phyloP scores from a whole-genome alignment of 2,113 vertebrate species.

The Brienomyrus longianalis region DNA sequence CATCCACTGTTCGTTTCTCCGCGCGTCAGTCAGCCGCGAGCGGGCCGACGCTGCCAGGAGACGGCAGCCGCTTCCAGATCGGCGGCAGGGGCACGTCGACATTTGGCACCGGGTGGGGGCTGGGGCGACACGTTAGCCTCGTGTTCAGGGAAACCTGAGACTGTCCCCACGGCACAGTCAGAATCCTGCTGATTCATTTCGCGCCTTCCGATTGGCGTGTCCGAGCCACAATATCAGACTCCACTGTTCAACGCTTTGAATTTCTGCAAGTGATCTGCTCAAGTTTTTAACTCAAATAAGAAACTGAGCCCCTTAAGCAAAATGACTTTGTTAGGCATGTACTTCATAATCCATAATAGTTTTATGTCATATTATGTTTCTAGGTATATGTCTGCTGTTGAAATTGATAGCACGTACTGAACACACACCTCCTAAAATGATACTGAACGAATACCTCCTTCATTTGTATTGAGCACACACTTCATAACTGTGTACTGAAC shows the following conservation, averaged over 20 bases:
- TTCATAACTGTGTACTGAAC: neutral
- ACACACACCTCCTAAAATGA: neutral
- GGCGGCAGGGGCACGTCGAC: neutral
- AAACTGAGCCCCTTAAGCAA: neutral
- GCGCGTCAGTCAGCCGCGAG: conserved; percentile 6
- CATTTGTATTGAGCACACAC: neutral
- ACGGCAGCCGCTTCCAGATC: conserved; percentile 2
- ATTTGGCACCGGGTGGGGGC: neutral
- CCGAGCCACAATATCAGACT: neutral
- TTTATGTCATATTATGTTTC: neutral
- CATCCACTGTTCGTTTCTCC: conserved; percentile 17
- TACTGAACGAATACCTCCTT: neutral
- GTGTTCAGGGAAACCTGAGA: conserved; percentile 7
- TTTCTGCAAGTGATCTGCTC: neutral
- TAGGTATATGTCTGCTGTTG: neutral
- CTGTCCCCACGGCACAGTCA: too few species aligned
- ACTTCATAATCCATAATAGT: neutral
- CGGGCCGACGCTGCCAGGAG: neutral
- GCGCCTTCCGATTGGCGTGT: neutral
- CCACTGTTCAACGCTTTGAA: neutral
- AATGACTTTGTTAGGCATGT: neutral
- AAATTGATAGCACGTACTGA: neutral
- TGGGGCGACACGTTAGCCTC: neutral
- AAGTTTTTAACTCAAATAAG: neutral
- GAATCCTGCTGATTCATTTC: neutral